Conservation (phyloP, 2,113 vertebrate genomes). For the Pelmatolapia mariae region DNA sequence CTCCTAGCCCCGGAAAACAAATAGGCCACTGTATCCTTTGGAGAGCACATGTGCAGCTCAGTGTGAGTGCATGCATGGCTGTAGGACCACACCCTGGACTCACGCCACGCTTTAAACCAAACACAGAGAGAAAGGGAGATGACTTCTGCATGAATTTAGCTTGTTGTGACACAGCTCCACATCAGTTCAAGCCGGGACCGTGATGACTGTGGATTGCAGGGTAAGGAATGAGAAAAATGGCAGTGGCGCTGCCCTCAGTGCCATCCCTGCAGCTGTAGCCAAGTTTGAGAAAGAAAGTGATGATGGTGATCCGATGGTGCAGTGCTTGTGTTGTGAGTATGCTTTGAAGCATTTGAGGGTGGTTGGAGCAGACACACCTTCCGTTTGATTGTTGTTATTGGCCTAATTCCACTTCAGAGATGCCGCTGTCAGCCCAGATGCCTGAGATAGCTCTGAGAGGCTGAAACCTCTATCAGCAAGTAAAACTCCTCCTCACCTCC, state of each 20-base stretch:
- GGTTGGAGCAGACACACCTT: constrained; percentile 18
- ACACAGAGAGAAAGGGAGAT: constrained; percentile 19
- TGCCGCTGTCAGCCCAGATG: constrained; percentile 31
- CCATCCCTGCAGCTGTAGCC: background rate
- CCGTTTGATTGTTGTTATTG: constrained; percentile 23
- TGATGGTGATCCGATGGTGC: background rate
- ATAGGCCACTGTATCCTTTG: constrained; percentile 19
- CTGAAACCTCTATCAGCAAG: constrained; percentile 6
- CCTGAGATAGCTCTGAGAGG: constrained; percentile 42
- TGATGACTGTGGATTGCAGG: background rate
- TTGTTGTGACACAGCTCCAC: constrained; percentile 36
- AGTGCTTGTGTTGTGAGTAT: background rate
- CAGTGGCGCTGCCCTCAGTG: background rate
- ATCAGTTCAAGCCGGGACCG: background rate
- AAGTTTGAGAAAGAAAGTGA: background rate
- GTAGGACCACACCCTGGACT: constrained; percentile 57
- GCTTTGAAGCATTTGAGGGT: constrained; percentile 1
- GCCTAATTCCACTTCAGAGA: constrained; percentile 34
- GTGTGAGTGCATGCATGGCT: constrained; percentile 26
- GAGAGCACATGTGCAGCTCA: constrained; percentile 26
- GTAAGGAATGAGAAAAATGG: background rate
- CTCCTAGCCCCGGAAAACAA: constrained; percentile 33
- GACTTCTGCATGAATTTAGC: constrained; percentile 12
- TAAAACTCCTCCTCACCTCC: background rate
- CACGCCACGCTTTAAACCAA: constrained; percentile 22